Percentiles rank a stretch among this genome's conserved stretches.
Evolutionary conservation across 2,113 vertebrate species (phyloP).

Genomic region (Nibea coibor): DNA sequence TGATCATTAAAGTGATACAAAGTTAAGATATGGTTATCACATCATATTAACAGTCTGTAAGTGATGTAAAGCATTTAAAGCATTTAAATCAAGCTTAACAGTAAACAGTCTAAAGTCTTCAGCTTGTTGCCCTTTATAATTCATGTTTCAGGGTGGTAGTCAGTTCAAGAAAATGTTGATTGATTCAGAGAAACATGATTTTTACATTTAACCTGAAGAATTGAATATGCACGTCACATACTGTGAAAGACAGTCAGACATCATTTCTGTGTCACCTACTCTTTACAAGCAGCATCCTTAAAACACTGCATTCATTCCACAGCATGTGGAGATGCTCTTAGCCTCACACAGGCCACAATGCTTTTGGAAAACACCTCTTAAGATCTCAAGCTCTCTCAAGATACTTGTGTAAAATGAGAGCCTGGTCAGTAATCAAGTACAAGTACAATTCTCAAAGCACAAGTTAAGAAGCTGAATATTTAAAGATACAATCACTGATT

Average conservation of each 20-base stretch:
- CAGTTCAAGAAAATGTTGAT: too few species aligned
- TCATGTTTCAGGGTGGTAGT: neutral
- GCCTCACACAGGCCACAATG: neutral
- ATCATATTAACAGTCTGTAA: too few species aligned
- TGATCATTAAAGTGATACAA: neutral
- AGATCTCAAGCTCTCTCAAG: neutral
- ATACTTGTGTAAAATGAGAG: neutral
- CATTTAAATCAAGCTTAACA: neutral
- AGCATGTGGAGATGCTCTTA: too few species aligned
- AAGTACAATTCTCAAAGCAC: too few species aligned
- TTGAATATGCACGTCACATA: neutral
- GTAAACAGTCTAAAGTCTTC: neutral
- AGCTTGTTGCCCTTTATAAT: neutral
- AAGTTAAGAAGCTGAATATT: too few species aligned
- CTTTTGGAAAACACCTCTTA: neutral
- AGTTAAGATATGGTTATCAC: too few species aligned
- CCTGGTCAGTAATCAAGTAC: neutral
- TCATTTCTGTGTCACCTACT: neutral
- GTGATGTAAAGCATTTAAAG: too few species aligned
- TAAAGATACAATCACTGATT: too few species aligned
- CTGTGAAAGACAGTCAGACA: neutral
- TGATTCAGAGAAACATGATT: too few species aligned
- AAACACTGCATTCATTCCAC: too few species aligned
- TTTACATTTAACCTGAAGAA: neutral
- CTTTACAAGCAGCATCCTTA: neutral